phyloP scores from a whole-genome alignment of 2,797 vertebrate species.

The Brachymystax lenok region DNA sequence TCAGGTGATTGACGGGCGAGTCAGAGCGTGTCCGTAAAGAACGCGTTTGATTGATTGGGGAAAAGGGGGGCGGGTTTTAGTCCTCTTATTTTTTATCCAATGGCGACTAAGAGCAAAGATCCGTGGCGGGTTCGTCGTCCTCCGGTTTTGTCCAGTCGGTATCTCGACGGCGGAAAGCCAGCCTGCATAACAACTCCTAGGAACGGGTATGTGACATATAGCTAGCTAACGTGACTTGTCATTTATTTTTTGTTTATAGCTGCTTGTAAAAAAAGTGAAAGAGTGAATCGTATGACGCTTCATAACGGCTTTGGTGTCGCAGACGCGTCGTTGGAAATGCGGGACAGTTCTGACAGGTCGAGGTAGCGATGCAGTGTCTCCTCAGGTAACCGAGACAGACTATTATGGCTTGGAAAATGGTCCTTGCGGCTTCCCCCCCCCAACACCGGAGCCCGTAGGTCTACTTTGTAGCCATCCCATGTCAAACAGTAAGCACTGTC shows the following conservation, averaged over 20 bases:
- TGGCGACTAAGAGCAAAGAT: background rate
- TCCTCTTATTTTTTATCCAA: constrained; percentile 21
- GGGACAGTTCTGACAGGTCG: constrained; percentile 5
- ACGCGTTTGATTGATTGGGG: constrained; percentile 31
- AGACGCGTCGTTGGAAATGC: background rate
- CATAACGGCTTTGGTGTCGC: background rate
- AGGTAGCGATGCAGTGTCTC: background rate
- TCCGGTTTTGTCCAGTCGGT: constrained; percentile 20
- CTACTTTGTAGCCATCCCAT: background rate
- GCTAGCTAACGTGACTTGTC: background rate
- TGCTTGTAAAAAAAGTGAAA: background rate
- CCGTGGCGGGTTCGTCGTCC: constrained; percentile 29
- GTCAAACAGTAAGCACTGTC: background rate
- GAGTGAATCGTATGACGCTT: background rate
- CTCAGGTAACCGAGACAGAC: background rate
- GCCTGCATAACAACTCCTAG: constrained; percentile 4
- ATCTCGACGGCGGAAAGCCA: constrained; percentile 4
- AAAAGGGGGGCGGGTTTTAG: background rate
- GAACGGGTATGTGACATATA: constrained; percentile 39
- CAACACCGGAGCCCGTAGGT: background rate
- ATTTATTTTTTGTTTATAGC: too few relatives aligned
- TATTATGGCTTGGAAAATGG: background rate
- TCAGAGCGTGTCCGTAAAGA: constrained; percentile 27
- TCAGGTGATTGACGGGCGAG: constrained; percentile 33
- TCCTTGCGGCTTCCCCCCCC: background rate